Evolutionary conservation across 2,888 invertebrate species (phyloP).

Genomic region (Rhagium mordax): DNA sequence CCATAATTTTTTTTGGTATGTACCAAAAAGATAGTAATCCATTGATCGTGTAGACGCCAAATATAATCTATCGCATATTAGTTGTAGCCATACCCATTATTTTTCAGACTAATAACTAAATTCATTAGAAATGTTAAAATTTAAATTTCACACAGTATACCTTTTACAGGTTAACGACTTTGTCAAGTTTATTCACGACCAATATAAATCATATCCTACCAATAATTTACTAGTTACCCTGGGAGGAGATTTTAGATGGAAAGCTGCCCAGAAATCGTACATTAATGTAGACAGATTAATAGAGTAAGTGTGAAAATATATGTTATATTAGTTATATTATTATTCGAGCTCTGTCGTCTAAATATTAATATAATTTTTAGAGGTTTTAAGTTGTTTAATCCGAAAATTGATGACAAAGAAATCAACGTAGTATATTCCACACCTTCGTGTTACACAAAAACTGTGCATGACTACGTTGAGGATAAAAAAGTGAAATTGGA

Average conservation of each 20-base stretch:
- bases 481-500: conserved; percentile 57
- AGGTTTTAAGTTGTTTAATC: conserved; percentile 42
- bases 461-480: conserved; percentile 72
- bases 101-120: background rate
- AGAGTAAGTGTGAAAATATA: conserved; percentile 5
- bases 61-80: too few species aligned
- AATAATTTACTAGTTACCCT: conserved; percentile 13
- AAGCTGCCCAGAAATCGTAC: background rate
- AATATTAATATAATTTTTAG: conserved; percentile 27
- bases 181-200: background rate
- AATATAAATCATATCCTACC: background rate
- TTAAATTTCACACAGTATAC: background rate
- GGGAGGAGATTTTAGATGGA: conserved; percentile 16
- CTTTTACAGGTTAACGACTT: conserved; percentile 14
- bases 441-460: conserved; percentile 85
- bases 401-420: conserved; percentile 50
- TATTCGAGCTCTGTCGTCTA: background rate
- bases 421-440: conserved; percentile 85
- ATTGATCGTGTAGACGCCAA: too few species aligned
- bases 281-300: conserved; percentile 13
- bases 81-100: too few species aligned
- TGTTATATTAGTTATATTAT: too few species aligned
- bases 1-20: too few species aligned
- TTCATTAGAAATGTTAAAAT: background rate
- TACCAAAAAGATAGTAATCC: too few species aligned